phyloP scores from a whole-genome alignment of 2,113 vertebrate genomes.

The Tetrao urogallus region DNA sequence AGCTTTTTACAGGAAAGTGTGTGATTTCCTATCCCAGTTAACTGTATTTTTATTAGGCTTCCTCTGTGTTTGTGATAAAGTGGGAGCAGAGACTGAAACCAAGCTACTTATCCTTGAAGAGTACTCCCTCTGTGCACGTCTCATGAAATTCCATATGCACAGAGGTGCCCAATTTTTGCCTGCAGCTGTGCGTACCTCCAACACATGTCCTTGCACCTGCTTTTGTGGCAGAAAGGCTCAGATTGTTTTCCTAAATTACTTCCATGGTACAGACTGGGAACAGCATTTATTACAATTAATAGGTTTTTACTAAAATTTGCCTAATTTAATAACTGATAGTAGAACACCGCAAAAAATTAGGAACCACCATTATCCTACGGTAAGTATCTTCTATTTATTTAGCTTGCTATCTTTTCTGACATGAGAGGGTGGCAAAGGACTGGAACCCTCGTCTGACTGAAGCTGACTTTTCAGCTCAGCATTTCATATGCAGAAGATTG shows the following conservation, averaged over 20 bases:
- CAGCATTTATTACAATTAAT: not conserved
- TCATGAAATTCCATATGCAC: not conserved
- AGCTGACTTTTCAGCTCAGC: not conserved
- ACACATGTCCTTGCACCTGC: rapidly evolving
- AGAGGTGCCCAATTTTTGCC: not conserved
- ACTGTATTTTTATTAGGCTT: not conserved
- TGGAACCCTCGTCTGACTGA: not conserved
- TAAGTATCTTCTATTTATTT: not conserved
- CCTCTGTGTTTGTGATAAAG: not conserved
- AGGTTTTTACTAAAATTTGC: not conserved
- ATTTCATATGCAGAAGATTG: not conserved
- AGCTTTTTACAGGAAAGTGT: not conserved
- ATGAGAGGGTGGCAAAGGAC: not conserved
- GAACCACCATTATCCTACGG: not conserved
- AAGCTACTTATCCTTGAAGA: not conserved
- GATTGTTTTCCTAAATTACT: not conserved
- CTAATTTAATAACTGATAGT: not conserved
- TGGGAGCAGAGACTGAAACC: not conserved
- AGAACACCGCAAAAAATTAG: not conserved
- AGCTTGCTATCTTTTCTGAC: not conserved
- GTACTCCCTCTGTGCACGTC: not conserved
- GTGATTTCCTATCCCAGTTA: not conserved
- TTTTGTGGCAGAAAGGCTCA: not conserved
- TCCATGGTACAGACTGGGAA: not conserved
- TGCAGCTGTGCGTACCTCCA: not conserved